phyloP scores from a whole-genome alignment of 2,113 vertebrate species.

The Neodon shergylaensis region DNA sequence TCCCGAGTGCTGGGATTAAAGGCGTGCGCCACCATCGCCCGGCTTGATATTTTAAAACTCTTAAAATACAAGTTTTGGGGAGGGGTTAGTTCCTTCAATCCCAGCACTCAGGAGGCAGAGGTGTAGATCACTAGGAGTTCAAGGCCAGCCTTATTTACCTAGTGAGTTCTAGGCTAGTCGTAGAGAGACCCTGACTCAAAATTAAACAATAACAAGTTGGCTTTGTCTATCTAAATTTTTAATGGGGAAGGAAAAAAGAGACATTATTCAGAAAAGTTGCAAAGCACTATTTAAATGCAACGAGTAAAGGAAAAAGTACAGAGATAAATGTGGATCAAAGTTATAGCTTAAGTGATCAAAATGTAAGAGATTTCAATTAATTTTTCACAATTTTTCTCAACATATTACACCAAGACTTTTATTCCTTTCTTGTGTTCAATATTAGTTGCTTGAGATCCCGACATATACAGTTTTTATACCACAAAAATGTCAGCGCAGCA shows the following conservation, averaged over 20 bases:
- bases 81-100: background rate
- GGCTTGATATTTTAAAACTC: slow-evolving; percentile 34
- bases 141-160: background rate
- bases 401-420: background rate
- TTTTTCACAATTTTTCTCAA: slow-evolving; percentile 38
- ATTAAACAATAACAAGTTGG: background rate
- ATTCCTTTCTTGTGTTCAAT: background rate
- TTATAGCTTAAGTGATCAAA: background rate
- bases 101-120: background rate
- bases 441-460: background rate
- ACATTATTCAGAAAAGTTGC: slow-evolving; percentile 31
- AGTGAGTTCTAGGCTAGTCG: background rate
- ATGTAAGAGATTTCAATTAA: slow-evolving; percentile 20
- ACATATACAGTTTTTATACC: slow-evolving; percentile 27
- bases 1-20: no score
- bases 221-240: slow-evolving; percentile 23
- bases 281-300: slow-evolving; percentile 41
- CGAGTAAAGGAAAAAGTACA: background rate
- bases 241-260: background rate
- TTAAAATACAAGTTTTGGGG: background rate
- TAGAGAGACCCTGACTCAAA: background rate
- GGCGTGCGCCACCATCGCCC: no score
- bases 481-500: slow-evolving; percentile 35
- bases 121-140: background rate
- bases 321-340: background rate